These are phyloP conservation scores for Cryptotermes secundus DNA, from an alignment of 1,140 invertebrate genomes.

Conservation along the genomic window DNA sequence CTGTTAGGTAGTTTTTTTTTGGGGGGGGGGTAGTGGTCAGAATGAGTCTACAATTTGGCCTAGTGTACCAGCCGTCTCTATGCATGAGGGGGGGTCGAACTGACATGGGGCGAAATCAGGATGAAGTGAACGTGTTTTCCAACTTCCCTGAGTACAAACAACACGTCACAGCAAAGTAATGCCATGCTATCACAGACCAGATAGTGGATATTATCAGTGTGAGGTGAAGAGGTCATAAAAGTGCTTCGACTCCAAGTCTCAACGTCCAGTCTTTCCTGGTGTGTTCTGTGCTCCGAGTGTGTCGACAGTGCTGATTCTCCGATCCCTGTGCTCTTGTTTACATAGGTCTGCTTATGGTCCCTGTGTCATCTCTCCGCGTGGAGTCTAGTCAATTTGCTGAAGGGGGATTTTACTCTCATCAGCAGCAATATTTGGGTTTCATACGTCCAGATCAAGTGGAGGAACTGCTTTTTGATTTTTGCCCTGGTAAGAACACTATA, in stretches of 20 bases:
- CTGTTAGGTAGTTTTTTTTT: too few relatives aligned
- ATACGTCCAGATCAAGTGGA: neutral
- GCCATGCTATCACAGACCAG: neutral
- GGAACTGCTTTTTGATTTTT: neutral
- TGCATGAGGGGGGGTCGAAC: too few relatives aligned
- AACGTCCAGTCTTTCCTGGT: neutral
- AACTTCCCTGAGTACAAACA: neutral
- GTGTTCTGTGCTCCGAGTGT: neutral
- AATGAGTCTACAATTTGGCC: too few relatives aligned
- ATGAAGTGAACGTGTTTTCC: neutral
- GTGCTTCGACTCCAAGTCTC: neutral
- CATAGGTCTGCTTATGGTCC: neutral
- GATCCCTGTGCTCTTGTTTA: neutral
- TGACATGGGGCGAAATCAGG: too few relatives aligned
- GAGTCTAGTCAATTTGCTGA: neutral
- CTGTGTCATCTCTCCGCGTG: neutral
- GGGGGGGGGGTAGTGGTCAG: too few relatives aligned
- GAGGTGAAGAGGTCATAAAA: slow-evolving; percentile 1
- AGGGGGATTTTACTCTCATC: neutral
- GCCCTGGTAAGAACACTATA: neutral
- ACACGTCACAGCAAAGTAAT: neutral
- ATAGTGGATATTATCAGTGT: neutral
- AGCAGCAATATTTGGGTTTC: neutral
- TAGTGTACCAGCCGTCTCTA: too few relatives aligned
- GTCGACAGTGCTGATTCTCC: neutral